Evolutionary conservation across 2,113 vertebrate species (phyloP), one percentile per base, ranked within the genome.

Genomic region (Anas platyrhynchos): DNA sequence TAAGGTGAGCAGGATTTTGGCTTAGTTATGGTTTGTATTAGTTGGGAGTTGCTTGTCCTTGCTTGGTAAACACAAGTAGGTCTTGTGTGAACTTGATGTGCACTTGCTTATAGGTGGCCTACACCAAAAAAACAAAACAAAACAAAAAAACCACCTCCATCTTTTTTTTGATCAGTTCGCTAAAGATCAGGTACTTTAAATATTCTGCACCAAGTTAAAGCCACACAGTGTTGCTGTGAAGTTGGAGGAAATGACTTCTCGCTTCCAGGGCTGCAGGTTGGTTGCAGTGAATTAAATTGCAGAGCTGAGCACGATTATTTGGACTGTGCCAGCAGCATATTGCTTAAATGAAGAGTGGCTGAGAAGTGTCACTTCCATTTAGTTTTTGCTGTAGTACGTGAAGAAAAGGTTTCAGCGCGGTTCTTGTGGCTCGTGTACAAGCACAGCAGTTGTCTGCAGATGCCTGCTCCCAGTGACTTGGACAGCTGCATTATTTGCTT

Each of bases 391-490:
- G 38, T 1, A 8, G 32, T 61, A 34, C 50, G 36, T 58, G 46
- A 66, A 16, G 68, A 55, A 20, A 62, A 22, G 22, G 9, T 84
- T 66, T 65, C 14, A 2, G 36, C 5, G 14, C 21, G 14, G 3
- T 34, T 67, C 1, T 0, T 0, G 0, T 21, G 38, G 25, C 59
- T 79, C 2, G 0, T 27, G 22, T 67, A 32, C 1, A 2, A 38
- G 68, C 48, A 43, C 20, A 7, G 63, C 41, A 7, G 9, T 54
- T n/a, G 58, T 20, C 59, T 13, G 7, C 61, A 5, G 13, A 7
- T 7, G 31, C 61, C 46, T 68, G 44, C 44, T 73, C 61, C 54
- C 32, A 12, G 72, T 26, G 22, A 9, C 58, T 75, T n/a, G 23
- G 14, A 11, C 58, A 15, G 21, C 38, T 93, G 80, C 29, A 0